Evolutionary conservation across 2,113 vertebrate species (phyloP), one percentile per base, ranked within the genome.

Genomic region (Himantopus leucocephalus): DNA sequence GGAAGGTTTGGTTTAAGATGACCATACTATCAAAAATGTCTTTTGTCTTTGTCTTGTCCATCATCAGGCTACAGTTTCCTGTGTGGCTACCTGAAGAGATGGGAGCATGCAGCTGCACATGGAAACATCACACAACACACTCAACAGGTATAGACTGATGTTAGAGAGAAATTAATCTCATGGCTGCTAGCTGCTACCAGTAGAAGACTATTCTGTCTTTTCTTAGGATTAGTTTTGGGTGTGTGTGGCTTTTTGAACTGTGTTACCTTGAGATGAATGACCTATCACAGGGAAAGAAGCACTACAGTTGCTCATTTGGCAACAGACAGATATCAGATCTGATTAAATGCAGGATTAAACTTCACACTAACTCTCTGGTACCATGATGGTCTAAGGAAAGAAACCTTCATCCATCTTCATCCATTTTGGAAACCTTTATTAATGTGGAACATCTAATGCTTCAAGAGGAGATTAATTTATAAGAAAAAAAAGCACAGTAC

Each of bases 21-120:
- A 52, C 27, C 7, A 4, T 15, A 10, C 7, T 80, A 22, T 19
- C 56, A 45, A 90, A 56, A 80, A 84, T 58, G 2, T 43, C 43
- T 71, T 45, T 55, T n/a, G 8, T 55, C 52, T 67, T 70, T 63
- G 4, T 43, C 21, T 53, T 76, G 71, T 52, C 17, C 55, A 47
- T 21, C 6, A 56, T 53, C 14, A 47, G 23, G 55, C 11, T 34
- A 39, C 10, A 14, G 5, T 60, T 56, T 84, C 27, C 30, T 73
- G 23, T 12, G 17, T 52, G 23, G 8, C 5, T 43, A 9, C 34
- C 34, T 53, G 45, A 52, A 53, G 27, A 66, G 37, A 39, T 15
- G 9, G 10, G 2, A 35, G 2, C 4, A 8, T 1, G 1, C 19
- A 59, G 24, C 32, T 82, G 34, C 32, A 85, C 10, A 8, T 34